Evolutionary conservation across 2,797 vertebrate species (phyloP).

Genomic region (Phylloscopus collybita): DNA sequence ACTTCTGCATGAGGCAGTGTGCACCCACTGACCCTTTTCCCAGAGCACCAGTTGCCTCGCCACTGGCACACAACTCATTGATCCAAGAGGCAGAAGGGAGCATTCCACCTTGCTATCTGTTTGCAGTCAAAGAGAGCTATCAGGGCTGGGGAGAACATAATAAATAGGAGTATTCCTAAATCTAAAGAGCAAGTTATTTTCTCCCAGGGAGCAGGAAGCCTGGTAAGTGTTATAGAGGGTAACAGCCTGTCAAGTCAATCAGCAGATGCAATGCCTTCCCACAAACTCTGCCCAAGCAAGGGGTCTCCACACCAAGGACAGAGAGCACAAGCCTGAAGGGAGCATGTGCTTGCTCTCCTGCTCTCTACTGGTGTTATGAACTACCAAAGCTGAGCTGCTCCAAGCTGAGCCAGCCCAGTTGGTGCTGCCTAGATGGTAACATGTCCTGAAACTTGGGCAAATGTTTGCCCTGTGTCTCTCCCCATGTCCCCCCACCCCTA

Average conservation of each 20-base stretch:
- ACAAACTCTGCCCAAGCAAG: neutral
- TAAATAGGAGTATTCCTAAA: neutral
- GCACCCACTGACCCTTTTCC: neutral
- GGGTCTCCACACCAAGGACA: neutral
- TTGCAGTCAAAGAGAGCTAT: neutral
- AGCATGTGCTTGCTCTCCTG: neutral
- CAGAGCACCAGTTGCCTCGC: neutral
- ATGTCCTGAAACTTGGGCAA: neutral
- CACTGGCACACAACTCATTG: rapidly evolving
- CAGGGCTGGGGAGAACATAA: neutral
- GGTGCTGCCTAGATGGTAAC: neutral
- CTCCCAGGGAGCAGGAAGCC: neutral
- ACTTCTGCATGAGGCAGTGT: neutral
- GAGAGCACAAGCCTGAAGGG: neutral
- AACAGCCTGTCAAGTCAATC: neutral
- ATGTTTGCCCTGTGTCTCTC: rapidly evolving
- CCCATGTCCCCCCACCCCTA: rapidly evolving
- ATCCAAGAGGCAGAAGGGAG: neutral
- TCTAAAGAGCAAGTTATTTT: neutral
- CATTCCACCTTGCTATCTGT: neutral
- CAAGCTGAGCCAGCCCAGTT: neutral
- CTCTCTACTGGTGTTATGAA: neutral
- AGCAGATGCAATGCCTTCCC: neutral
- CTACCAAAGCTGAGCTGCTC: neutral
- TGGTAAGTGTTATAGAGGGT: neutral